Evolutionary conservation across 2,113 vertebrate species (phyloP).

Genomic region (Gasterosteus nipponicus): DNA sequence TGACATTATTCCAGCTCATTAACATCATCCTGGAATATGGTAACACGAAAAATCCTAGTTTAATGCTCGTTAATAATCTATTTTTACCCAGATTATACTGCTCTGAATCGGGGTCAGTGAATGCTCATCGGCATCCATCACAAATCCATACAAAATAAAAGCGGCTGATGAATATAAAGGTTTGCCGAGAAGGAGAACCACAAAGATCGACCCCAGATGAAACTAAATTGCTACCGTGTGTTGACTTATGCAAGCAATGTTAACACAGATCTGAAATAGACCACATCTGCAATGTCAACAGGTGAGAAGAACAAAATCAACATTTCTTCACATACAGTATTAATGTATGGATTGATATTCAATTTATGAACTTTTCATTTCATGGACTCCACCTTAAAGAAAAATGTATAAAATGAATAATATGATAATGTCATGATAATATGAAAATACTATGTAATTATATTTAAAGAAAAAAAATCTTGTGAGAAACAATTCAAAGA

Average conservation of each 20-base stretch:
- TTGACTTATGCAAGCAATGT: too few species aligned
- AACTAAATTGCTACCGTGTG: background rate
- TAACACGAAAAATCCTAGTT: conserved; percentile 49
- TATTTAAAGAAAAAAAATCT: background rate
- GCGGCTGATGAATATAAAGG: conserved; percentile 9
- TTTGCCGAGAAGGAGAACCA: background rate
- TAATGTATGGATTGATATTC: background rate
- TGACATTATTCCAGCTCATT: conserved; percentile 66
- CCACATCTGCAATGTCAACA: background rate
- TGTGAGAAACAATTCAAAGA: background rate
- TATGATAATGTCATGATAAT: too few species aligned
- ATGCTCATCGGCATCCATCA: conserved; percentile 48
- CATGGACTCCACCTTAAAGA: background rate
- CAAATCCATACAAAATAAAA: conserved; percentile 11
- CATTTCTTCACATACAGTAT: background rate
- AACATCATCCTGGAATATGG: conserved; percentile 57
- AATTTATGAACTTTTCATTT: background rate
- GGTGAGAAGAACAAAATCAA: background rate
- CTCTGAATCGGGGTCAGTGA: conserved; percentile 28
- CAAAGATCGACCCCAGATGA: background rate
- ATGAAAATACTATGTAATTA: too few species aligned
- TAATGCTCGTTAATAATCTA: conserved; percentile 53
- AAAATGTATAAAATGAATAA: background rate
- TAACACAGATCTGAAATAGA: background rate
- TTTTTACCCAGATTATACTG: conserved; percentile 47